Evolutionary conservation across 2,797 vertebrate genomes (phyloP).

Genomic region (Merluccius polli): DNA sequence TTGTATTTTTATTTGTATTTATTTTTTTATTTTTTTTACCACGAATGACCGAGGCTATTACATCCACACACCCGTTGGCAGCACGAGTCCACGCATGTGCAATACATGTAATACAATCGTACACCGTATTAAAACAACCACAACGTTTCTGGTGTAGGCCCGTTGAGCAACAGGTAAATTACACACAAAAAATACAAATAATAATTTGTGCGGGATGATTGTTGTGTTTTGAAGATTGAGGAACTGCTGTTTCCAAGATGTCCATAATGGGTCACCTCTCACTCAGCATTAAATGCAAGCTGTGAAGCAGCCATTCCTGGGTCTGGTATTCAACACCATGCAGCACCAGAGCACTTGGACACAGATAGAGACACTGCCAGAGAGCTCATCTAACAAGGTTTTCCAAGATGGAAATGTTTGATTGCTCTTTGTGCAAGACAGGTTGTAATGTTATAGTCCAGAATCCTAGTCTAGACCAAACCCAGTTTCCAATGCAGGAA

Average conservation of each 20-base stretch:
- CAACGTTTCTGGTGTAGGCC: not conserved
- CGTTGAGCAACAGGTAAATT: not conserved
- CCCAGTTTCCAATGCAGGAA: too few species aligned
- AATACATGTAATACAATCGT: not conserved
- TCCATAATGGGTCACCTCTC: too few species aligned
- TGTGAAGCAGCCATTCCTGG: too few species aligned
- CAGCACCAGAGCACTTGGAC: too few species aligned
- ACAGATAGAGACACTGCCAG: slow-evolving; percentile 24
- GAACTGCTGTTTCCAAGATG: not conserved
- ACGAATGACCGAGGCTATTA: too few species aligned
- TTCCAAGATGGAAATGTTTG: slow-evolving; percentile 48
- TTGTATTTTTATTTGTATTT: too few species aligned
- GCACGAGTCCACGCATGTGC: not conserved
- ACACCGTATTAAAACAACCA: not conserved
- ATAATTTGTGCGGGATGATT: not conserved
- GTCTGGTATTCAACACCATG: too few species aligned
- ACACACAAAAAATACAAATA: not conserved
- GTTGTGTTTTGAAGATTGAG: not conserved
- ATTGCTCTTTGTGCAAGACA: slow-evolving; percentile 58
- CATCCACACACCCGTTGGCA: too few species aligned
- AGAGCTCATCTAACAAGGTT: slow-evolving; percentile 40
- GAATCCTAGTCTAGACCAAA: too few species aligned
- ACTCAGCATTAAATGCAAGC: too few species aligned
- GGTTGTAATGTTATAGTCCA: slow-evolving; percentile 45
- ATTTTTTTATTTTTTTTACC: too few species aligned